Conservation (phyloP, 2,888 invertebrate genomes). For the Drosophila kanekoi region DNA sequence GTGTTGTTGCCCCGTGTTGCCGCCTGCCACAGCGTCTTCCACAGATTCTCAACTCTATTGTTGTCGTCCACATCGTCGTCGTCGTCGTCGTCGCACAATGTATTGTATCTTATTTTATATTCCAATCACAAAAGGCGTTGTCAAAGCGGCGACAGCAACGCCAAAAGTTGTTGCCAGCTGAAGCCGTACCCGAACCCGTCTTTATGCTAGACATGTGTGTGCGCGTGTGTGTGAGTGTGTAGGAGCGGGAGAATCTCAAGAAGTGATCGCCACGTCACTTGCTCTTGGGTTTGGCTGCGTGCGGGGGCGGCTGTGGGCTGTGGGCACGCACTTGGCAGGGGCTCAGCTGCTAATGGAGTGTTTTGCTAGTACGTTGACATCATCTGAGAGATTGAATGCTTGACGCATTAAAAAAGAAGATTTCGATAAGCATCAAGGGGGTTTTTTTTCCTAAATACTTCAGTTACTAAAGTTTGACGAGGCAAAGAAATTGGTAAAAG, state of each 20-base stretch:
- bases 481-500: background rate
- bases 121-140: conserved; percentile 79
- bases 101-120: conserved; percentile 74
- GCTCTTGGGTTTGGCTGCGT: conserved; percentile 20
- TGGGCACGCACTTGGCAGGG: conserved; percentile 25
- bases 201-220: background rate
- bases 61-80: conserved; percentile 31
- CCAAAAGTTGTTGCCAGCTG: conserved; percentile 67
- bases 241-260: conserved; percentile 51
- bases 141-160: conserved; percentile 79
- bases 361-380: conserved; percentile 51
- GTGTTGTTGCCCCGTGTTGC: conserved; percentile 54
- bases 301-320: background rate
- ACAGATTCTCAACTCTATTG: conserved; percentile 59
- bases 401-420: conserved; percentile 12
- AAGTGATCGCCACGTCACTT: conserved; percentile 72
- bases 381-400: conserved; percentile 39
- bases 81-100: background rate
- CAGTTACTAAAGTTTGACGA: background rate
- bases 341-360: conserved; percentile 59
- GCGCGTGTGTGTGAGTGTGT: conserved; percentile 2
- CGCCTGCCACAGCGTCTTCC: conserved; percentile 57
- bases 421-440: conserved; percentile 41
- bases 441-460: conserved; percentile 8
- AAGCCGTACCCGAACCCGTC: conserved; percentile 18